These are phyloP conservation scores for Lithophane leautieri DNA, from an alignment of 2,888 invertebrate species.

Conservation along the genomic window DNA sequence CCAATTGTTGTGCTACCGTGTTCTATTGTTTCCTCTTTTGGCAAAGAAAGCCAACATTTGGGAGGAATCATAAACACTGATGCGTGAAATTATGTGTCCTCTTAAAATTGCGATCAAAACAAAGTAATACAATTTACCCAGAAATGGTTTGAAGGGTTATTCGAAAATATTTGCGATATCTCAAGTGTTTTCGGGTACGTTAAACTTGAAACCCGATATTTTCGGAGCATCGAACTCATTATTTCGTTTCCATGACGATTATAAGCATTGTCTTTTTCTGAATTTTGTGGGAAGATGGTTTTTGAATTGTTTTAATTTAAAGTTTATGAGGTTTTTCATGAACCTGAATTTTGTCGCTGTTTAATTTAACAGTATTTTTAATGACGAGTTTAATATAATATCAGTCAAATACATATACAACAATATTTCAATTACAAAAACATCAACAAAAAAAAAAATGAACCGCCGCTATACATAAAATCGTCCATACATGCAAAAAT, in stretches of 20 bases:
- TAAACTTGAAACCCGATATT: conserved; percentile 55
- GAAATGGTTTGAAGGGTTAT: conserved; percentile 16
- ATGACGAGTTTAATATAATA: too few species aligned
- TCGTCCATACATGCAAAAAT: neutral
- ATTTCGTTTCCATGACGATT: conserved; percentile 44
- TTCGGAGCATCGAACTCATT: conserved; percentile 59
- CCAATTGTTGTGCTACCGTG: neutral
- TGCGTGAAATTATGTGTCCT: neutral
- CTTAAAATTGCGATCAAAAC: conserved; percentile 18
- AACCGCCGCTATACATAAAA: neutral
- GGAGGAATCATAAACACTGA: neutral
- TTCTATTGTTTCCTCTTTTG: neutral
- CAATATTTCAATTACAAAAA: too few species aligned
- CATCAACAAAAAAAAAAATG: too few species aligned
- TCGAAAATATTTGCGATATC: conserved; percentile 60
- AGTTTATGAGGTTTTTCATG: neutral
- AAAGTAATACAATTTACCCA: conserved; percentile 27
- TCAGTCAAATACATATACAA: too few species aligned
- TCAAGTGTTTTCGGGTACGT: conserved; percentile 43
- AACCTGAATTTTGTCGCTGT: neutral
- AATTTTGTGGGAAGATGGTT: conserved; percentile 45
- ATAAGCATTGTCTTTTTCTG: conserved; percentile 37
- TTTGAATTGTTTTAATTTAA: conserved; percentile 15
- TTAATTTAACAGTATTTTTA: neutral
- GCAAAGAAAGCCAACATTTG: conserved; percentile 6